Percentiles rank a stretch among this genome's conserved stretches.
Evolutionary conservation across 1,140 invertebrate species (phyloP).

Genomic region (Pseudomyrmex concolor): DNA sequence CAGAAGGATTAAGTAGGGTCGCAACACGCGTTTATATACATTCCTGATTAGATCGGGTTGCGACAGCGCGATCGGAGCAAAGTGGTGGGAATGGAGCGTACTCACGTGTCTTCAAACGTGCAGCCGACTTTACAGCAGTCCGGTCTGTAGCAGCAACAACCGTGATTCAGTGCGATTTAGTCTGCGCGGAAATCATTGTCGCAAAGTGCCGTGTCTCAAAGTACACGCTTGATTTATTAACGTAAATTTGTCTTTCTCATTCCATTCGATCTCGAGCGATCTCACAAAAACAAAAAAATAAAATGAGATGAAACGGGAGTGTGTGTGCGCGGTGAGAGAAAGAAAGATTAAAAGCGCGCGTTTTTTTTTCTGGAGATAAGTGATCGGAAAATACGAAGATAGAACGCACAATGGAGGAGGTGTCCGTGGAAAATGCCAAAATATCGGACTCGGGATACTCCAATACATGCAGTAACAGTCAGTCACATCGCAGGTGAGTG

Average conservation of each 20-base stretch:
- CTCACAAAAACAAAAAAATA: neutral
- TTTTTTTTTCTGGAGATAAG: neutral
- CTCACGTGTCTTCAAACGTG: conserved; percentile 74
- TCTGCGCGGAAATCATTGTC: conserved; percentile 34
- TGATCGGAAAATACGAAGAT: neutral
- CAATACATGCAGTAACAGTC: conserved; percentile 91
- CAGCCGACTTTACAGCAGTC: conserved; percentile 45
- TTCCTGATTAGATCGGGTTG: no score
- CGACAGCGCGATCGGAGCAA: neutral
- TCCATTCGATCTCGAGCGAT: neutral
- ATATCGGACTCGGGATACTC: conserved; percentile 92
- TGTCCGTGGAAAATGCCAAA: conserved; percentile 87
- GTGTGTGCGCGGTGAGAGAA: neutral
- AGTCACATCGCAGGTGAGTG: conserved; percentile 89
- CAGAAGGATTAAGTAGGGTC: no score
- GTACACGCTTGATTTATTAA: no score
- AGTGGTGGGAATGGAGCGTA: conserved; percentile 18
- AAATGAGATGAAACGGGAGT: conserved; percentile 21
- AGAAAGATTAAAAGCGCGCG: neutral
- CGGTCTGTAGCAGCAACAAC: neutral
- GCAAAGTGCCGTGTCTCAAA: no score
- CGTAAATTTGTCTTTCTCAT: no score
- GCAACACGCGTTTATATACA: no score
- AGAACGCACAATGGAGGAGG: conserved; percentile 82
- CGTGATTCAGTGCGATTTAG: conserved; percentile 19